phyloP scores from a whole-genome alignment of 2,888 invertebrate genomes.

The Anoplius nigerrimus region DNA sequence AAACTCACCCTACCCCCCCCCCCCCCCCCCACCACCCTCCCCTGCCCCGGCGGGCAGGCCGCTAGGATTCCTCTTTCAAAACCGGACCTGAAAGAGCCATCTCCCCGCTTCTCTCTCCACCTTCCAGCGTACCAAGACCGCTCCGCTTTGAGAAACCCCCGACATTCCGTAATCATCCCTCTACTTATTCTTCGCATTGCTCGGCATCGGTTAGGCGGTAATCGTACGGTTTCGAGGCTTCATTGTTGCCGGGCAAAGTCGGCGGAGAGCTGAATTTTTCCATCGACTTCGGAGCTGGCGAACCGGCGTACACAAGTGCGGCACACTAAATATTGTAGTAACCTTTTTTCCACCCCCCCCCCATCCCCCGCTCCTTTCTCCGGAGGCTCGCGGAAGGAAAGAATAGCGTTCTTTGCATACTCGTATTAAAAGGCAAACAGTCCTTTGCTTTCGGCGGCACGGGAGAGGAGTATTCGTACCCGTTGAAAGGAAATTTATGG shows the following conservation, averaged over 20 bases:
- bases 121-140: constrained; percentile 3
- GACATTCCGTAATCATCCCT: constrained; percentile 7
- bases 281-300: no score
- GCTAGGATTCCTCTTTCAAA: constrained; percentile 44
- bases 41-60: constrained; percentile 18
- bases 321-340: no score
- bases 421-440: constrained; percentile 72
- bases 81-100: constrained; percentile 37
- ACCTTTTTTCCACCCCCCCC: not conserved
- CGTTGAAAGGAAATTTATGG: constrained; percentile 75
- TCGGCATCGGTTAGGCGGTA: no score
- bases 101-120: constrained; percentile 16
- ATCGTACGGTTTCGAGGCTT: no score
- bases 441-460: constrained; percentile 48
- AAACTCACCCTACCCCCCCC: not conserved
- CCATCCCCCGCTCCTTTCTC: not conserved
- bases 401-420: constrained; percentile 73
- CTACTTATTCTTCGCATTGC: not conserved
- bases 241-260: no score
- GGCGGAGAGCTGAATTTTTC: no score
- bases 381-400: constrained; percentile 53
- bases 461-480: constrained; percentile 58
- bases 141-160: constrained; percentile 7
- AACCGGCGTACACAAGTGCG: no score
- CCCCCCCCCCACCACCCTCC: constrained; percentile 24